phyloP scores from a whole-genome alignment of 2,113 vertebrate genomes.

The Prionailurus viverrinus region DNA sequence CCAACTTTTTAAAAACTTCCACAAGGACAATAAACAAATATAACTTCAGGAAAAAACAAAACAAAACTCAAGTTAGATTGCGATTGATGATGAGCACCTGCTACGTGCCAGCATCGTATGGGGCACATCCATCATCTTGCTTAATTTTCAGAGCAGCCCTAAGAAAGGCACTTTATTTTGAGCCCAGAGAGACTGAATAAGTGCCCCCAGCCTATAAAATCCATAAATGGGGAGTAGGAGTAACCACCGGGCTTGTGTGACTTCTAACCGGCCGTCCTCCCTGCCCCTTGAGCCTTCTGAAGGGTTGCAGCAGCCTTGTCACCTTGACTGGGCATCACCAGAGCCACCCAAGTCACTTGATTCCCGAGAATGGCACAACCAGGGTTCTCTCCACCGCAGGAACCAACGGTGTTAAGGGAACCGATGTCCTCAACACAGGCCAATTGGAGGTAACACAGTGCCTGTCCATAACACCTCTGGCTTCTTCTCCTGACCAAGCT shows the following conservation, averaged over 20 bases:
- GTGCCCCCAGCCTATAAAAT: not conserved
- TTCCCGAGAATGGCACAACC: not conserved
- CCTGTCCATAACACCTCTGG: fast-evolving
- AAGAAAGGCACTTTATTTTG: not conserved
- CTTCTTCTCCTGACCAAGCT: not conserved
- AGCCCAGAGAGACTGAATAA: not conserved
- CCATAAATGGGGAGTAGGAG: fast-evolving
- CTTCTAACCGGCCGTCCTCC: not conserved
- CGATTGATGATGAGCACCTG: not conserved
- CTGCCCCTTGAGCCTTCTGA: not conserved
- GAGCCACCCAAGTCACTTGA: fast-evolving
- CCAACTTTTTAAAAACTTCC: not conserved
- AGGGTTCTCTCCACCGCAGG: not conserved
- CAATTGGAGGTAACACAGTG: fast-evolving
- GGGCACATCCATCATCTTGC: fast-evolving
- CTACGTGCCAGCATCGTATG: fast-evolving
- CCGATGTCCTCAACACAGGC: too few species aligned
- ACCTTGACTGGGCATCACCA: not conserved
- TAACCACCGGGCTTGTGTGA: not conserved
- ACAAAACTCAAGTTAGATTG: not conserved
- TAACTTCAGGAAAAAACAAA: not conserved
- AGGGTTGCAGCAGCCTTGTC: not conserved
- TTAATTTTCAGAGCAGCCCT: not conserved
- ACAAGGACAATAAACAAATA: not conserved
- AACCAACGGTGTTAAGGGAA: not conserved